A percentile compares a stretch with the other conserved stretches of the same genome.
These are phyloP conservation scores for Arbacia lixula DNA, from an alignment of 53 echinoderm and acorn worm species.

Conservation along the genomic window DNA sequence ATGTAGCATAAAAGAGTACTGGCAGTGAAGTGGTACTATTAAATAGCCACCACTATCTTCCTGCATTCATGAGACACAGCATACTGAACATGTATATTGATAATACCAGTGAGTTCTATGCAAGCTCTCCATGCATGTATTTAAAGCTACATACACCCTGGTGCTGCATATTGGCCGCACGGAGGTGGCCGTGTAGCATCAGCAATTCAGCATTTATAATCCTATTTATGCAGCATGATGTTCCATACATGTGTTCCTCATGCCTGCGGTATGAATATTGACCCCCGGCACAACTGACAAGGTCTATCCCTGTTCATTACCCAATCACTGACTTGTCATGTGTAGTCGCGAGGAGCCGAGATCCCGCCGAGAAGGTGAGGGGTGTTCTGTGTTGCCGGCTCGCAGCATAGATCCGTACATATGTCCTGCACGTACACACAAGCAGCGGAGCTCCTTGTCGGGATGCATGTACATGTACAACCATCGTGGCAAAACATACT, in stretches of 20 bases:
- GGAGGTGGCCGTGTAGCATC: background rate
- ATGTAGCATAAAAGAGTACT: no score
- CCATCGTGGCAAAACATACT: background rate
- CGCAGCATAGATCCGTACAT: background rate
- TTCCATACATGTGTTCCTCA: slow-evolving; percentile 9
- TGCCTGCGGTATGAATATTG: slow-evolving; percentile 4
- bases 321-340: slow-evolving; percentile 42
- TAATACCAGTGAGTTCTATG: no score
- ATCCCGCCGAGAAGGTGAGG: background rate
- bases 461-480: slow-evolving; percentile 22
- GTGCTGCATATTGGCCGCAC: no score
- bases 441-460: background rate
- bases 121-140: no score
- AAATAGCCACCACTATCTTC: no score
- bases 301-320: slow-evolving; percentile 42
- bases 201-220: slow-evolving; percentile 1
- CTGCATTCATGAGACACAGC: no score
- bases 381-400: slow-evolving; percentile 2
- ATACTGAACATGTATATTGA: no score
- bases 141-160: no score
- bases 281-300: slow-evolving; percentile 25
- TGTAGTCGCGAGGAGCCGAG: background rate
- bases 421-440: background rate
- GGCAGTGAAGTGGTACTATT: no score
- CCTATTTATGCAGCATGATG: slow-evolving; percentile 17